phyloP scores from a whole-genome alignment of 1,140 invertebrate species.

The Mycetomoellerius zeteki region DNA sequence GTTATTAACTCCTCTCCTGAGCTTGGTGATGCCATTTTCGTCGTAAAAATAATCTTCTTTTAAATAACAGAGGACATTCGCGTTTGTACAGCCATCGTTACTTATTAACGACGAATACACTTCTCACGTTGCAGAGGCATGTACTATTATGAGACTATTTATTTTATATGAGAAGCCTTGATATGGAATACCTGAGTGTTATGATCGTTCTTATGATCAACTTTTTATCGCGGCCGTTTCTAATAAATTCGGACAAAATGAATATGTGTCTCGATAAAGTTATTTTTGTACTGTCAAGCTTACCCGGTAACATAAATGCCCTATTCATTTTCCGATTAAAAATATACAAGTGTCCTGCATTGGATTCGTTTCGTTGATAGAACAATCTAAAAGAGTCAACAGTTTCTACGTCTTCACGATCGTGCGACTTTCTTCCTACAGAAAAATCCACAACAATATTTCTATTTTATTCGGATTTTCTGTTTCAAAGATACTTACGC shows the following conservation, averaged over 20 bases:
- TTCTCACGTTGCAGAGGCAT: background rate
- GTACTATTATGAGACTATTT: constrained; percentile 27
- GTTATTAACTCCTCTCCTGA: background rate
- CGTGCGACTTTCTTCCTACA: background rate
- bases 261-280: background rate
- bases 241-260: background rate
- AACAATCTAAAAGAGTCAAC: background rate
- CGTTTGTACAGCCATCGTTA: constrained; percentile 22
- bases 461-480: background rate
- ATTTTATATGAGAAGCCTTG: constrained; percentile 22
- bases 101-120: constrained; percentile 33
- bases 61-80: constrained; percentile 32
- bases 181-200: background rate
- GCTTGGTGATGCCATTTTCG: background rate
- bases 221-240: background rate
- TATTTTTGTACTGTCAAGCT: background rate
- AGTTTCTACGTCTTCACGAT: background rate
- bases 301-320: background rate
- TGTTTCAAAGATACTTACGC: constrained; percentile 4
- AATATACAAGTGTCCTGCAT: background rate
- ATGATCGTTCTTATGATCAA: background rate
- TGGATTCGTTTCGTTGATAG: background rate
- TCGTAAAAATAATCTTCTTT: constrained; percentile 48
- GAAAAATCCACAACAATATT: background rate
- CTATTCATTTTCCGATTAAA: background rate